Percentiles rank a stretch among this genome's conserved stretches.
phyloP scores from a whole-genome alignment of 2,888 invertebrate species.

The Phania funesta region DNA sequence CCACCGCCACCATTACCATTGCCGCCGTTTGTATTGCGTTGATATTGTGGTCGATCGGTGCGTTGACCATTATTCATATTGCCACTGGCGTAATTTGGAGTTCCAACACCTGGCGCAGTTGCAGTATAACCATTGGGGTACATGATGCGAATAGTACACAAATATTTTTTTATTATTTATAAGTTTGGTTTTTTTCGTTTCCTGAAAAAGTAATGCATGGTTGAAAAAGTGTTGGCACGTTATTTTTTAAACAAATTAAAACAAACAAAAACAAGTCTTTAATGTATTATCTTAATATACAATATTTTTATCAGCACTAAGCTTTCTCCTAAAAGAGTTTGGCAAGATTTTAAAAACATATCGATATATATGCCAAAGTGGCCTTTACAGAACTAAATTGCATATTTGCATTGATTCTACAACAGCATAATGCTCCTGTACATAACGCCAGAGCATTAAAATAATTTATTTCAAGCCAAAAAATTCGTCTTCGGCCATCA shows the following conservation, averaged over 20 bases:
- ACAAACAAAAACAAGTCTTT: too few species aligned
- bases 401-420: too few species aligned
- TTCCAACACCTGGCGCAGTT: constrained; percentile 73
- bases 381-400: too few species aligned
- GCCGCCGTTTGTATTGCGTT: constrained; percentile 69
- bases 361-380: too few species aligned
- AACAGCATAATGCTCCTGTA: too few species aligned
- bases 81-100: constrained; percentile 70
- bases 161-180: constrained; percentile 21
- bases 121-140: constrained; percentile 76
- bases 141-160: constrained; percentile 66
- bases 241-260: not conserved
- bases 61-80: constrained; percentile 73
- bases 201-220: not conserved
- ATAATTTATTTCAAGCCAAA: too few species aligned
- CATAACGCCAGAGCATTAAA: too few species aligned
- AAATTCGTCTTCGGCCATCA: too few species aligned
- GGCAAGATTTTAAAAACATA: too few species aligned
- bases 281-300: too few species aligned
- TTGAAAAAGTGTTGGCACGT: not conserved
- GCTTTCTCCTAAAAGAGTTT: too few species aligned
- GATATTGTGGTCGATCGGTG: constrained; percentile 75
- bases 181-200: not conserved
- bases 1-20: constrained; percentile 70
- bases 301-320: too few species aligned